Percentiles rank a stretch among this genome's conserved stretches.
These are phyloP conservation scores for Alces alces DNA, from an alignment of 2,113 vertebrate genomes.

Conservation along the genomic window DNA sequence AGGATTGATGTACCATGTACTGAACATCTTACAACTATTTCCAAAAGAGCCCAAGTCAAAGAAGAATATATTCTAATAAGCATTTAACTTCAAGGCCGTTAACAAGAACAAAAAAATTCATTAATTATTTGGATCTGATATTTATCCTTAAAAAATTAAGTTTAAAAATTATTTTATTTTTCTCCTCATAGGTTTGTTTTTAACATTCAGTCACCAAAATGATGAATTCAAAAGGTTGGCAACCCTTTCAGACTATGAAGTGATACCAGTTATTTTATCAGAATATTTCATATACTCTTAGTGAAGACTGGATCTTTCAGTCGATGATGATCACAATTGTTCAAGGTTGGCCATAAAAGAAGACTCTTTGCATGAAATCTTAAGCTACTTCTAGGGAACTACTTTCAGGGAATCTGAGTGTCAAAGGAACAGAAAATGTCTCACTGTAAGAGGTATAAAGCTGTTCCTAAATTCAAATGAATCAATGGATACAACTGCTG, in stretches of 20 bases:
- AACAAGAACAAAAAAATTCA: not conserved
- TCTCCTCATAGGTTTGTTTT: not conserved
- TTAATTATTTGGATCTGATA: not conserved
- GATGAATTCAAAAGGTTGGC: not conserved
- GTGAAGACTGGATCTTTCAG: not conserved
- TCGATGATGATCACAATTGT: not conserved
- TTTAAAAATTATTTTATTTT: not conserved
- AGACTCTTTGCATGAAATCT: not conserved
- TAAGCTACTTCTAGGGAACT: not conserved
- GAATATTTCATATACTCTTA: not conserved
- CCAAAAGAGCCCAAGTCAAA: not conserved
- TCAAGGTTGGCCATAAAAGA: not conserved
- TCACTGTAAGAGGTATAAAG: not conserved
- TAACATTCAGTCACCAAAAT: not conserved
- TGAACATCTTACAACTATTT: constrained; percentile 33
- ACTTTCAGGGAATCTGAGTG: not conserved
- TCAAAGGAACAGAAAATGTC: not conserved
- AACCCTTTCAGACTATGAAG: not conserved
- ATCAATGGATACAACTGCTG: constrained; percentile 49
- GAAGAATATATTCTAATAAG: not conserved
- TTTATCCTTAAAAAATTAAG: not conserved
- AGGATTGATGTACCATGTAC: not conserved
- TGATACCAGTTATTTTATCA: not conserved
- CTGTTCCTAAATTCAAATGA: constrained; percentile 55
- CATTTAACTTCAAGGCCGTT: not conserved